phyloP scores from a whole-genome alignment of 2,113 vertebrate species.

The Verasper variegatus region DNA sequence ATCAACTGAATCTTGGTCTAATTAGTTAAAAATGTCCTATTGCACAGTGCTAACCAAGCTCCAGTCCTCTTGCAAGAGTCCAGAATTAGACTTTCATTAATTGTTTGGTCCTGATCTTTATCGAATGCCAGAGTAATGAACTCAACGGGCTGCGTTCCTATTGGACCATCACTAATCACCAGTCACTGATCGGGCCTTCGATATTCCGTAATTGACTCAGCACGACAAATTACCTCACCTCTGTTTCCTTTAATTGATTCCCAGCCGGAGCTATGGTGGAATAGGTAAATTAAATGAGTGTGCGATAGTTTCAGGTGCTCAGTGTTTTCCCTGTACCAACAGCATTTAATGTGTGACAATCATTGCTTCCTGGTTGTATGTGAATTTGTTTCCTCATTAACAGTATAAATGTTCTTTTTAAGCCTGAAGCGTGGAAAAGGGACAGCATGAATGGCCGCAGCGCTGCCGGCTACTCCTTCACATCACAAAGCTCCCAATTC shows the following conservation, averaged over 20 bases:
- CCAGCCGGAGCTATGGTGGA: constrained; percentile 18
- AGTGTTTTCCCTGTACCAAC: constrained; percentile 53
- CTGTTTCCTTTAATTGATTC: constrained; percentile 71
- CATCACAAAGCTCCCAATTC: constrained; percentile 54
- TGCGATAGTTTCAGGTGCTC: constrained; percentile 53
- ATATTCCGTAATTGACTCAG: constrained; percentile 69
- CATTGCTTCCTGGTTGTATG: constrained; percentile 50
- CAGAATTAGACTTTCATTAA: constrained; percentile 57
- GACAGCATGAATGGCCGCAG: constrained; percentile 31
- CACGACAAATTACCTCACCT: constrained; percentile 58
- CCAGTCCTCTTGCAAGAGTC: neutral
- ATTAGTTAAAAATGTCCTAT: neutral
- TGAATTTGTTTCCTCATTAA: constrained; percentile 64
- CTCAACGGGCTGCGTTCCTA: constrained; percentile 61
- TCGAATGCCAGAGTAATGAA: constrained; percentile 78
- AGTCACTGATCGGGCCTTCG: constrained; percentile 59
- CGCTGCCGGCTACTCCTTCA: constrained; percentile 12
- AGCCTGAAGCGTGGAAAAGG: constrained; percentile 30
- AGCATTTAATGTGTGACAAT: constrained; percentile 36
- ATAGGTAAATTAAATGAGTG: constrained; percentile 57
- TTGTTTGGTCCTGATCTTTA: constrained; percentile 57
- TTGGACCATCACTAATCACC: constrained; percentile 66
- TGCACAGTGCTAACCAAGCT: constrained; percentile 10
- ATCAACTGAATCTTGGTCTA: neutral
- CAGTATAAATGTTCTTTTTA: constrained; percentile 52